Evolutionary conservation across 2,113 vertebrate genomes (phyloP).

Genomic region (Clupea harengus): DNA sequence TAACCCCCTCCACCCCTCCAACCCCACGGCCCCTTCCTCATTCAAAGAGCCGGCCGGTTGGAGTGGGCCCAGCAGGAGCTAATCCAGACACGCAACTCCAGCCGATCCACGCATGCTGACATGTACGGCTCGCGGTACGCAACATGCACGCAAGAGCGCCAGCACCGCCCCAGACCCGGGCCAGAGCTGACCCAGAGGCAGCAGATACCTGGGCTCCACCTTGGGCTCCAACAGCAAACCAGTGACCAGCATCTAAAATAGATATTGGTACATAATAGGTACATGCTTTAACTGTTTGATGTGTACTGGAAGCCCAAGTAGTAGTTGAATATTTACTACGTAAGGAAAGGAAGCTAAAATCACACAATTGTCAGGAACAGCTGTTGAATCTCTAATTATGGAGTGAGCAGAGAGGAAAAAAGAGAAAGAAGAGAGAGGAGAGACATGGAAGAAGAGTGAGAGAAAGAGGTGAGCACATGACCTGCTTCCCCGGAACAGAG

Average conservation of each 20-base stretch:
- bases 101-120: neutral
- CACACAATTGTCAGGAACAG: neutral
- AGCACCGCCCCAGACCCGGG: no score
- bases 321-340: neutral
- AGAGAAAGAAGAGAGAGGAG: neutral
- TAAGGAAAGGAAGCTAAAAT: neutral
- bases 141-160: no score
- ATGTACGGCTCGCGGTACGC: neutral
- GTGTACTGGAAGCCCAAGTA: neutral
- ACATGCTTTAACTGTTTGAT: neutral
- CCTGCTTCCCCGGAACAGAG: neutral
- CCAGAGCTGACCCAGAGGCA: no score
- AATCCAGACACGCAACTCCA: constrained; percentile 4
- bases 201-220: neutral
- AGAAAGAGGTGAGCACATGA: neutral
- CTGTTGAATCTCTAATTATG: neutral
- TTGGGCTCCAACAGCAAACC: neutral
- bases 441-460: neutral
- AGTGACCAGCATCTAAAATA: no score
- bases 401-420: neutral
- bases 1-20: neutral
- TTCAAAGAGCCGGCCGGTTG: neutral
- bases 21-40: constrained; percentile 22
- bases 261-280: no score
- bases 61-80: constrained; percentile 21